These are phyloP conservation scores for Sinodicranocentrus sp. DNA, from an alignment of 2,888 invertebrate genomes.

Conservation along the genomic window DNA sequence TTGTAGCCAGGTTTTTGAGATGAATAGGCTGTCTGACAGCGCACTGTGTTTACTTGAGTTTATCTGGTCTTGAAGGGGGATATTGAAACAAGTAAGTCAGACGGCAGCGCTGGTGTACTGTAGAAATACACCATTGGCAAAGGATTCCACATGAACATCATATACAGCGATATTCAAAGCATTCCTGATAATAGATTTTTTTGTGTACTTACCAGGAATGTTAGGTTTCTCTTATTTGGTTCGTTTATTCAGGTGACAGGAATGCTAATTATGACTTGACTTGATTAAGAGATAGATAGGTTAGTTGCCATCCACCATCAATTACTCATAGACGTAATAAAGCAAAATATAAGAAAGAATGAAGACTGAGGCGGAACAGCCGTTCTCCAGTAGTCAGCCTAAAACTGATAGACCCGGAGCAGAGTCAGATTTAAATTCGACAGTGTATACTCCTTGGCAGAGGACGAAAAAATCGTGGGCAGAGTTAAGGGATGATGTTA, in stretches of 20 bases:
- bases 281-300: constrained; percentile 3
- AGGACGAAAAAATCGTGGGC: constrained; percentile 83
- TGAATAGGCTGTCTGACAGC: no score
- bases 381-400: constrained; percentile 53
- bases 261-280: constrained; percentile 5
- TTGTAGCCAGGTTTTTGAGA: no score
- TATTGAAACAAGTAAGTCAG: constrained; percentile 41
- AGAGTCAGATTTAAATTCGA: constrained; percentile 28
- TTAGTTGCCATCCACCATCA: constrained; percentile 5
- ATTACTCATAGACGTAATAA: not conserved
- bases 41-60: no score
- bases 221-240: not conserved
- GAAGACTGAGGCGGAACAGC: constrained; percentile 72
- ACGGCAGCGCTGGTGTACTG: constrained; percentile 38
- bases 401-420: constrained; percentile 32
- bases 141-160: constrained; percentile 43
- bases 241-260: constrained; percentile 4
- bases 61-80: no score
- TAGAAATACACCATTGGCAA: constrained; percentile 42
- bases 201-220: not conserved
- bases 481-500: constrained; percentile 88
- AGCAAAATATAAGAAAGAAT: constrained; percentile 35
- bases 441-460: constrained; percentile 56
- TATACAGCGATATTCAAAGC: not conserved
- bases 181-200: not conserved